A percentile compares a stretch with the other conserved stretches of the same genome.
These are phyloP conservation scores for Morone chrysops DNA, from an alignment of 2,113 vertebrate genomes.

Conservation along the genomic window DNA sequence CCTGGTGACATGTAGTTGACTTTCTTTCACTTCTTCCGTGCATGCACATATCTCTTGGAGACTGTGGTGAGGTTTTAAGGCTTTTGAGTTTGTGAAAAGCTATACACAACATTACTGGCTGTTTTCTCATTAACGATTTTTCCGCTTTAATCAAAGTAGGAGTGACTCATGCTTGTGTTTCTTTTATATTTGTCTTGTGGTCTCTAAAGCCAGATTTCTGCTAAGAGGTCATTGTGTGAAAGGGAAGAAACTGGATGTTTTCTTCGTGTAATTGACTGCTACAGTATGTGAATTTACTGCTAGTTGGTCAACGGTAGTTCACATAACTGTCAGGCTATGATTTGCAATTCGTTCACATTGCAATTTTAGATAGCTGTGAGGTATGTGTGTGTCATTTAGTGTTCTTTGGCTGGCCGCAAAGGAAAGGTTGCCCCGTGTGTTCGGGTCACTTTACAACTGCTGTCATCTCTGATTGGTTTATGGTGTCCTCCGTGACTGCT, in stretches of 20 bases:
- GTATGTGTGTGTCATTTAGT: background rate
- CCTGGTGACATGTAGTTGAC: conserved; percentile 41
- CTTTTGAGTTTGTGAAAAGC: conserved; percentile 12
- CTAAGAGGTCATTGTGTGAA: background rate
- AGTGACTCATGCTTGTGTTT: conserved; percentile 8
- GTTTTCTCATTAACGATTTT: conserved; percentile 6
- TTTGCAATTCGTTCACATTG: conserved; percentile 12
- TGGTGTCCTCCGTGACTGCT: background rate
- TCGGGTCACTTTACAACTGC: conserved; percentile 16
- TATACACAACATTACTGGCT: conserved; percentile 6
- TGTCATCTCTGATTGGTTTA: conserved; percentile 57
- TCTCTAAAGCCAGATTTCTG: conserved; percentile 10
- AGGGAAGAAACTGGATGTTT: background rate
- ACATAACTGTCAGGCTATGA: conserved; percentile 30
- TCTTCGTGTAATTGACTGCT: conserved; percentile 13
- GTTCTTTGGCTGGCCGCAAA: conserved; percentile 6
- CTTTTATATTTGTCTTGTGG: background rate
- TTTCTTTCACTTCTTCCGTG: conserved; percentile 32
- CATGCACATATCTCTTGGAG: conserved; percentile 5
- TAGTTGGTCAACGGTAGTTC: conserved; percentile 28
- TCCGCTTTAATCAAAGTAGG: conserved; percentile 24
- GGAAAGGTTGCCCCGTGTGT: conserved; percentile 13
- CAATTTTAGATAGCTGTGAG: conserved; percentile 16
- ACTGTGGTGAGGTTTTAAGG: background rate
- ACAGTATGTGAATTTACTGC: conserved; percentile 31